phyloP scores from a whole-genome alignment of 2,113 vertebrate genomes.

The Myiopsitta monachus region DNA sequence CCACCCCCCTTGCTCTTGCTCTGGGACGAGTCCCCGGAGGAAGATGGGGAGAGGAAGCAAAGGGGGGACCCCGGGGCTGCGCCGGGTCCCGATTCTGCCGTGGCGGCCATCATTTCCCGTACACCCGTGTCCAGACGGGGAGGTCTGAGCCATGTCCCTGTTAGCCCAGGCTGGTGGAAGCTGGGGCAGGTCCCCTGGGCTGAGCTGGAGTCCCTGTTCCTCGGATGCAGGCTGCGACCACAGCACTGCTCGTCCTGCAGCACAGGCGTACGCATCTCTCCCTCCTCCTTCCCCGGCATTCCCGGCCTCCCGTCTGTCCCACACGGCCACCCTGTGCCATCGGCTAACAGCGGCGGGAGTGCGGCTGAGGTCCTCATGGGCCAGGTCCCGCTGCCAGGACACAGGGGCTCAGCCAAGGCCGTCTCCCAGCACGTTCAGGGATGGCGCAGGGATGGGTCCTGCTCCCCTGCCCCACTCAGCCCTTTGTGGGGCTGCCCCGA shows the following conservation, averaged over 20 bases:
- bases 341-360: fast-evolving
- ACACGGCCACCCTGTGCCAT: neutral
- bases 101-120: fast-evolving
- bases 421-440: fast-evolving
- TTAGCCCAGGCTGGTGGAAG: fast-evolving
- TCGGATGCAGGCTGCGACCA: fast-evolving
- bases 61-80: neutral
- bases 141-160: neutral
- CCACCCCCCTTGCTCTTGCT: neutral
- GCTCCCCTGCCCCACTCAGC: neutral
- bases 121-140: neutral
- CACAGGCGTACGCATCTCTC: neutral
- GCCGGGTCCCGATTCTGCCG: neutral
- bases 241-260: fast-evolving
- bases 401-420: neutral
- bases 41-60: neutral
- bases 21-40: neutral
- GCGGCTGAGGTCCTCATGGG: neutral
- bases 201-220: fast-evolving
- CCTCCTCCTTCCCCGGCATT: neutral
- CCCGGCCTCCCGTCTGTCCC: neutral
- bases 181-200: neutral
- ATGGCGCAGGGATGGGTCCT: neutral
- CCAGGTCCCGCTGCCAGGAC: neutral
- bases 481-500: neutral